Conservation (phyloP, 1,140 invertebrate genomes). For the Neuroterus valhalla region DNA sequence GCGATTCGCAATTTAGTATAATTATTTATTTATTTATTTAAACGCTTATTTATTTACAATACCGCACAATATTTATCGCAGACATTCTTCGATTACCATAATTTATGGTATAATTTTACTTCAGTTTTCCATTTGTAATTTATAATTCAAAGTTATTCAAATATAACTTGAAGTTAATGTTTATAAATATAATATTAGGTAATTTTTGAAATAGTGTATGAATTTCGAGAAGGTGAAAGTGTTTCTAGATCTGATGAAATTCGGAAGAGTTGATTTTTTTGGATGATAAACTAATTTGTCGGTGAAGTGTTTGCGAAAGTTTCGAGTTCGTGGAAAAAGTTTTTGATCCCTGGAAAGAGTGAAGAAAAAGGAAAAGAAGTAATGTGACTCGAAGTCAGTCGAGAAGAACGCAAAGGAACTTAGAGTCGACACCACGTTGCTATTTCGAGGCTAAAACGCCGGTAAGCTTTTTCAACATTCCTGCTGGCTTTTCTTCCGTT, state of each 20-base stretch:
- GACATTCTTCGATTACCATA: background rate
- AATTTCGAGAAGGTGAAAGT: too few relatives aligned
- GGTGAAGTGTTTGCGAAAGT: conserved; percentile 21
- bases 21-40: conserved; percentile 52
- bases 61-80: background rate
- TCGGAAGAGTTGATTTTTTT: too few relatives aligned
- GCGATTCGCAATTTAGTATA: conserved; percentile 42
- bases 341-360: conserved; percentile 17
- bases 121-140: too few relatives aligned
- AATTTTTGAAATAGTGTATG: too few relatives aligned
- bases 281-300: background rate
- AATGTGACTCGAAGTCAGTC: conserved; percentile 40
- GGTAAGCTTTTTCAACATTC: conserved; percentile 48
- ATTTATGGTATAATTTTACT: too few relatives aligned
- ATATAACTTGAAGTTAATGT: too few relatives aligned
- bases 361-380: conserved; percentile 43
- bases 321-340: background rate
- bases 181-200: too few relatives aligned
- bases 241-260: too few relatives aligned
- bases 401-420: conserved; percentile 48
- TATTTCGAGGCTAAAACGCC: conserved; percentile 58
- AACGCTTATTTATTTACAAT: conserved; percentile 6
- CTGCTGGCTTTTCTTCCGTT: conserved; percentile 20
- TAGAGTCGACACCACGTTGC: conserved; percentile 49
- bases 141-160: too few relatives aligned